phyloP scores from a whole-genome alignment of 2,113 vertebrate genomes.

The Sterrhoptilus dennistouni region DNA sequence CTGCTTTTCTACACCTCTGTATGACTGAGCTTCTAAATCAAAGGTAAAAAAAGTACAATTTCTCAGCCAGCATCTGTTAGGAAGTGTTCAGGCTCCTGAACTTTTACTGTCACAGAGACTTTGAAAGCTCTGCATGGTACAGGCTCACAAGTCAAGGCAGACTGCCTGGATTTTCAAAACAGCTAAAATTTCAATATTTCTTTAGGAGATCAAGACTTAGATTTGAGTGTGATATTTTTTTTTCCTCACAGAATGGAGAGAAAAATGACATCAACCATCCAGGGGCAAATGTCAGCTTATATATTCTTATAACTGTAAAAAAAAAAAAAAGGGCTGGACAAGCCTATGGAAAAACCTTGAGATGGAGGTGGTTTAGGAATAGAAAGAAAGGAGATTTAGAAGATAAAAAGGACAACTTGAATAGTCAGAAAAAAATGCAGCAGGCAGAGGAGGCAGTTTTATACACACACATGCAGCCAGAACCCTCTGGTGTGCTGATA shows the following conservation, averaged over 20 bases:
- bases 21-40: background rate
- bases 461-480: fast-evolving
- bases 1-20: background rate
- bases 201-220: background rate
- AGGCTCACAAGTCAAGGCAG: background rate
- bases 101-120: background rate
- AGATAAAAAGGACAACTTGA: background rate
- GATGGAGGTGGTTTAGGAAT: background rate
- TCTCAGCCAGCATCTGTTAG: background rate
- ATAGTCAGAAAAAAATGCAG: background rate
- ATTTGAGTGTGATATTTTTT: background rate
- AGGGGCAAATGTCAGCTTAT: background rate
- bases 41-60: background rate
- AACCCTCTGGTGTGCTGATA: fast-evolving
- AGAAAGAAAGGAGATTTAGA: background rate
- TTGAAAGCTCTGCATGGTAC: background rate
- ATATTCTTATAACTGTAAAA: background rate
- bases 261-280: background rate
- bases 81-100: background rate
- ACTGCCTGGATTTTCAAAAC: background rate
- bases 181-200: background rate
- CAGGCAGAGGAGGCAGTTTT: background rate
- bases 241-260: background rate
- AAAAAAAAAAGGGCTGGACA: background rate
- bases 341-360: background rate